Evolutionary conservation across 2,113 vertebrate genomes (phyloP), one percentile per base, ranked within the genome.

Genomic region (Rhineura floridana): DNA sequence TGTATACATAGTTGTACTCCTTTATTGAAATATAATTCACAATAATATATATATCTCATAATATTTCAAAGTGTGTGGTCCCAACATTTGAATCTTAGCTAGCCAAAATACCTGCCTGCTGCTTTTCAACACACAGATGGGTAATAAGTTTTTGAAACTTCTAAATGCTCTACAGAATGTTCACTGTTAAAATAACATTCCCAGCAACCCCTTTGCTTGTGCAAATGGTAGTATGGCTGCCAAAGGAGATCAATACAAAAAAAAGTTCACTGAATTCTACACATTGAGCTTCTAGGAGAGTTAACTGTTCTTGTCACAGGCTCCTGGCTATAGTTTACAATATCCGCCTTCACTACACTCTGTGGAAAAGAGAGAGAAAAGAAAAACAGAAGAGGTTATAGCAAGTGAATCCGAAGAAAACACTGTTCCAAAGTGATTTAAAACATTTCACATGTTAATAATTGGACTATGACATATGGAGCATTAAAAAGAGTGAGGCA

Each of bases 291-390:
- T 93, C 98, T 97, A 36, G 98, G 98, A 93, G 98, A 97, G 95
- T 98, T 98, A 89, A 97, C 93, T 12, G 97, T 96, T 96, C 98
- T 97, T 90, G 98, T 95, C 96, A 98, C 93, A 3, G 97, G 97
- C 89, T 99, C 98, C 96, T 99, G 98, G 94, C 97, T 98, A 98
- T 99, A 99, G 98, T 99, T 99, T 94, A 99, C 98, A 93, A 99
- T 99, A 94, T 99, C 98, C 79, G 99, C 99, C 94, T 99, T 99
- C 96, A 99, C 98, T 96, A 99, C 98, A 7, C 97, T 97, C 98
- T 99, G 97, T 87, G 90, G 94, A 96, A 95, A 95, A 87, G 86
- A 59, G 72, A 85, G 33, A 88, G 77, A 85, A 77, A 87, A 86
- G 85, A 86, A 96, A 96, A 96, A 92, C 87, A 96, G 23, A 94